Base-by-base conservation (phyloP, 1,140 invertebrate genomes). In the Drosophila ficusphila region DNA sequence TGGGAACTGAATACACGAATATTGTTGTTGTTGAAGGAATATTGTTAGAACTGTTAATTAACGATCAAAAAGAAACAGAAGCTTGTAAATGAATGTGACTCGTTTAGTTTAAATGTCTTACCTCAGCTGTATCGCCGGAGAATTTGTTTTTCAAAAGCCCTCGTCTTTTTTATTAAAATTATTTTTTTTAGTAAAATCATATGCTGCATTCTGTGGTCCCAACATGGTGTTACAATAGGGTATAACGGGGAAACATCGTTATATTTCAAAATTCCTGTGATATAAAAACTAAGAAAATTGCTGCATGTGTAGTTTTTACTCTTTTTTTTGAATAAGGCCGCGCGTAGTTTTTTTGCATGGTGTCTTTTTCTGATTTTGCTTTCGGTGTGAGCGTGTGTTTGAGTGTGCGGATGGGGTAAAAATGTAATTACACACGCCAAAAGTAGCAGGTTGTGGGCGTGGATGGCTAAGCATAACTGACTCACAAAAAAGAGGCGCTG, bases 351-450 rank as follows among this genome's bases (percentile, higher is more conserved):
- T 52, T 68, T 52, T 49, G 23, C 47, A 49, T 53, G 54, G 49
- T 47, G n/a, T 48, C 48, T 44, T 67, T 67, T 79, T 54, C 41
- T 49, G 54, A 71, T 70, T 67, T 74, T 62, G 18, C 25, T 60
- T 72, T 64, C 49, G 57, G 49, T 61, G 67, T 46, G 58, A 41
- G 49, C 39, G 21, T 42, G 39, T 42, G 47, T 31, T 62, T 38
- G 25, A 58, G 19, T 44, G 53, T 14, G 54, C 54, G 60, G 38
- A 41, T 56, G 46, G 70, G 69, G 62, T 75, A 73, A 86, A 85
- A 86, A 86, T 86, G 82, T 86, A 86, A 86, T 86, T 88, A 86
- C 73, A 86, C 81, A 88, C 81, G 72, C 76, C 82, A 88, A 86
- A 77, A 88, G 81, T 74, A 77, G 77, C 54, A 58, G 39, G 39